phyloP scores from a whole-genome alignment of 2,113 vertebrate species.

The Tragelaphus buxtoni region DNA sequence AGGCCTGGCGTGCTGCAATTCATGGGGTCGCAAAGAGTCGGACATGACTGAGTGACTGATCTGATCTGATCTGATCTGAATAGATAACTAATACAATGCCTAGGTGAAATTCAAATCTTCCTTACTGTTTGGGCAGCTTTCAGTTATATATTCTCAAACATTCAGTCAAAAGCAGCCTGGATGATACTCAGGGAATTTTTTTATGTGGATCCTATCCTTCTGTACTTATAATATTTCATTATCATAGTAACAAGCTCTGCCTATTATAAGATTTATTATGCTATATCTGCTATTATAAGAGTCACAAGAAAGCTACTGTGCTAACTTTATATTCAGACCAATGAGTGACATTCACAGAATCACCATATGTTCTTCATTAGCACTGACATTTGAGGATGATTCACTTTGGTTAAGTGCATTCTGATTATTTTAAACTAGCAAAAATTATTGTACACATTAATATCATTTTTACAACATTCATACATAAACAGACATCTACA shows the following conservation, averaged over 20 bases:
- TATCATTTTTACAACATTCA: conserved; percentile 17
- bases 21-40: too few relatives aligned
- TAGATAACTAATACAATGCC: not conserved
- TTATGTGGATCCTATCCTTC: not conserved
- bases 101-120: not conserved
- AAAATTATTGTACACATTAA: conserved; percentile 13
- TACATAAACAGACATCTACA: conserved; percentile 21
- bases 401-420: conserved; percentile 40
- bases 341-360: conserved; percentile 21
- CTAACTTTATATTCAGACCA: conserved; percentile 34
- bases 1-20: too few relatives aligned
- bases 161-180: not conserved
- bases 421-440: conserved; percentile 38
- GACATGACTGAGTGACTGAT: too few relatives aligned
- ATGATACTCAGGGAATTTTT: not conserved
- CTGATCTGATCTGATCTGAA: not conserved
- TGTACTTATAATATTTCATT: not conserved
- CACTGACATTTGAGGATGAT: conserved; percentile 44
- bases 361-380: conserved; percentile 18
- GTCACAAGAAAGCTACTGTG: not conserved
- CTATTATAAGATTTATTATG: conserved; percentile 40
- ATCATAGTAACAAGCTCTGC: not conserved
- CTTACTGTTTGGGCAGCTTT: not conserved
- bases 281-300: conserved; percentile 9
- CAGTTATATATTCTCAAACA: not conserved